A percentile compares a stretch with the other conserved stretches of the same genome.
These are phyloP conservation scores for Aleiodes testaceus DNA, from an alignment of 2,888 invertebrate genomes.

Conservation along the genomic window DNA sequence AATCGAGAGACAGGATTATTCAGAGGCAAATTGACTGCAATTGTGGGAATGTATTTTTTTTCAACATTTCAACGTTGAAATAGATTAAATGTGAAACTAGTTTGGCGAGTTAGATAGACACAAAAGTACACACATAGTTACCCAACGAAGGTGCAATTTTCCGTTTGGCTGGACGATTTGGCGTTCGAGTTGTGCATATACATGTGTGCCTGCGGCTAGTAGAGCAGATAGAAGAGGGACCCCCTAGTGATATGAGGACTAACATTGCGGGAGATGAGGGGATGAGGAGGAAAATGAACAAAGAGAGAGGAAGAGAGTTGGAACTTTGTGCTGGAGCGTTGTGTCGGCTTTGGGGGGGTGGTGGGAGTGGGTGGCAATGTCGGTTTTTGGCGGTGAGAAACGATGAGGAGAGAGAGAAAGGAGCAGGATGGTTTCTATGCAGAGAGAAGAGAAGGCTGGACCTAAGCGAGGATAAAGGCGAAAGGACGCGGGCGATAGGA, in stretches of 20 bases:
- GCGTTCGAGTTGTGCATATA: constrained; percentile 22
- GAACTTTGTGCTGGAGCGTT: constrained; percentile 30
- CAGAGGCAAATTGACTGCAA: too few species aligned
- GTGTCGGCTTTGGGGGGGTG: constrained; percentile 12
- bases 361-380: constrained; percentile 35
- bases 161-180: constrained; percentile 39
- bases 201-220: constrained; percentile 30
- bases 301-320: constrained; percentile 14
- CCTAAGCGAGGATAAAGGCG: constrained; percentile 67
- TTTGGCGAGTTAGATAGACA: constrained; percentile 44
- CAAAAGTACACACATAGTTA: constrained; percentile 45
- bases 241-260: constrained; percentile 25
- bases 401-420: not conserved
- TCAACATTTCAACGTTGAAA: not conserved
- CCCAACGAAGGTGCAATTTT: constrained; percentile 46
- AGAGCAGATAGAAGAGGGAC: constrained; percentile 12
- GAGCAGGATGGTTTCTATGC: not conserved
- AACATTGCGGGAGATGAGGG: constrained; percentile 12
- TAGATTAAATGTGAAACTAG: too few species aligned
- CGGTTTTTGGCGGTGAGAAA: constrained; percentile 45
- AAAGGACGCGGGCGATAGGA: constrained; percentile 57
- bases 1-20: too few species aligned
- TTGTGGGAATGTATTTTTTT: not conserved
- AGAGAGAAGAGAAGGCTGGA: constrained; percentile 53
- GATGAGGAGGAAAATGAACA: constrained; percentile 3